Percentiles rank a stretch among this genome's conserved stretches.
Conservation (phyloP, 2,888 invertebrate genomes). For the Salpingus planirostris region DNA sequence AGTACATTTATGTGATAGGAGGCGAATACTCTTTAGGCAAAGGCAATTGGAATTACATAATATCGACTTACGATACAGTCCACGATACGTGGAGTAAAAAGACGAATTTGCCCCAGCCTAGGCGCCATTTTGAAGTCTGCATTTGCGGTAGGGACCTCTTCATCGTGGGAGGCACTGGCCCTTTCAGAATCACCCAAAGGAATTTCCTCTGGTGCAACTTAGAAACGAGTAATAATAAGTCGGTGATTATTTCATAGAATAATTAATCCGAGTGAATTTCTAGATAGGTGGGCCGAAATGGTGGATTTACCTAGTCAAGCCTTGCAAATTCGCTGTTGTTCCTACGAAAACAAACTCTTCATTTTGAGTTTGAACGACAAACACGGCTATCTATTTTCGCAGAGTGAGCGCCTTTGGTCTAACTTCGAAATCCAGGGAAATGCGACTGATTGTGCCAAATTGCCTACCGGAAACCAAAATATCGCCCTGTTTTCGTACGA, state of each 20-base stretch:
- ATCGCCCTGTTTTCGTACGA: slow-evolving; percentile 27
- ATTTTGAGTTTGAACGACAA: slow-evolving; percentile 24
- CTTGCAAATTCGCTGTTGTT: slow-evolving; percentile 29
- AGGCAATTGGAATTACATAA: slow-evolving; percentile 35
- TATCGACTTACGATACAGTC: slow-evolving; percentile 32
- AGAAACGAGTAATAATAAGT: no score
- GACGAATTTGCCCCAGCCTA: no score
- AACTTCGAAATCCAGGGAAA: slow-evolving; percentile 19
- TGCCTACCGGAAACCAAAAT: slow-evolving; percentile 15
- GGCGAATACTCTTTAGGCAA: slow-evolving; percentile 33
- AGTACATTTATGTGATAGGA: slow-evolving; percentile 34
- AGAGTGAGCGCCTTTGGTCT: slow-evolving; percentile 16
- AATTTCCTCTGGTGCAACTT: slow-evolving; percentile 35
- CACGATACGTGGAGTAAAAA: slow-evolving; percentile 32
- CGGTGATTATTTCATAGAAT: slow-evolving; percentile 2
- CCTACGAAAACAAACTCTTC: slow-evolving; percentile 26
- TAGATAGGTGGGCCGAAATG: slow-evolving; percentile 28
- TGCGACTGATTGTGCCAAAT: slow-evolving; percentile 10
- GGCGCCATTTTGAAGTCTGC: slow-evolving; percentile 36
- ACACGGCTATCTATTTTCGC: slow-evolving; percentile 27
- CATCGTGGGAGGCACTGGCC: slow-evolving; percentile 34
- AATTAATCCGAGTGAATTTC: slow-evolving; percentile 6
- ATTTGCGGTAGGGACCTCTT: slow-evolving; percentile 31
- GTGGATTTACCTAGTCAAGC: slow-evolving; percentile 26
- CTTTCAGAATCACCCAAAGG: slow-evolving; percentile 31